Evolutionary conservation across 2,888 invertebrate genomes (phyloP), one percentile per base, ranked within the genome.

Genomic region (Maniola hyperantus): DNA sequence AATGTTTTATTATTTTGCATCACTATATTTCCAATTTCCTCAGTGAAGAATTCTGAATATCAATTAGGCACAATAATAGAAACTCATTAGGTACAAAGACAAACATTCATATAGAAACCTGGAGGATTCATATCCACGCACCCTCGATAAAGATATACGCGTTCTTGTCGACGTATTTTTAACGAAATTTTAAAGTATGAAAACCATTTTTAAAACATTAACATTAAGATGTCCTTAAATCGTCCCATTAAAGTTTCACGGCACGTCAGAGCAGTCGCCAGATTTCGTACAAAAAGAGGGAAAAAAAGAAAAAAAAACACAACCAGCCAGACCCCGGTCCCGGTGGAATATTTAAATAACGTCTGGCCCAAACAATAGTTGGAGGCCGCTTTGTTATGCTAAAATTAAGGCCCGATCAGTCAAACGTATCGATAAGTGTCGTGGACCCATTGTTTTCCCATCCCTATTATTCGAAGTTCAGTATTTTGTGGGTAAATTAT

Each of bases 291-390:
- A 81, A 82, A 82, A 76, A 69, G 74, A 75, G 77, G 76, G 26
- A 26, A 26, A 77, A 78, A 77, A 74, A 74, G 66, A 72, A 74
- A 77, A 77, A 78, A 78, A 77, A 75, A 74, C 76, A 70, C 76
- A 78, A 81, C 77, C 81, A 79, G 77, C 83, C 77, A 83, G 73
- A 79, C 74, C 74, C 76, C 79, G 72, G 73, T 69, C 72, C 77
- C 79, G 79, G 70, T 77, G 79, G 83, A 79, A 85, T 86, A 88
- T 90, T 90, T 89, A 90, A 89, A 91, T 88, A 87, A 81, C 83
- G 89, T 90, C 89, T 88, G 89, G 78, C 73, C 80, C 74, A 84
- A 88, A 91, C 90, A 90, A 91, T 88, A 84, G 85, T 75, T 83
- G 81, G 80, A 77, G 83, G 83, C 81, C 74, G 79, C 84, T 86